Evolutionary conservation across 2,888 invertebrate genomes (phyloP).

Genomic region (Zhuqinia jingwanae): DNA sequence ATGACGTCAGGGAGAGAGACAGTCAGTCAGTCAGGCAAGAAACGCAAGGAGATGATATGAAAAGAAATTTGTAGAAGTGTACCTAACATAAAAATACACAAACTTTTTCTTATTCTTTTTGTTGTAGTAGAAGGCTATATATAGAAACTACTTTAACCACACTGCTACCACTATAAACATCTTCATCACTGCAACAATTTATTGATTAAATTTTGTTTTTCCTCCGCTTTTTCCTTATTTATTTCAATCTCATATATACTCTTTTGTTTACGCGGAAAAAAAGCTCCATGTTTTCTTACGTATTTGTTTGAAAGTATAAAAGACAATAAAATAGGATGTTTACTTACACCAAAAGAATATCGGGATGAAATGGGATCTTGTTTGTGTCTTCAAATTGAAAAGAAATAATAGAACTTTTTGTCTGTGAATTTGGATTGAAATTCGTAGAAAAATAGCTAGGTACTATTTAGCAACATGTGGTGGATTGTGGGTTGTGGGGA

Average conservation of each 20-base stretch:
- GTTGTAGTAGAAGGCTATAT: no score
- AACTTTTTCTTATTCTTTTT: no score
- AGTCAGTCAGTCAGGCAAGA: not conserved
- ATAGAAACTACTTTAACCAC: no score
- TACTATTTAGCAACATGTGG: not conserved
- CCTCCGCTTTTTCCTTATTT: not conserved
- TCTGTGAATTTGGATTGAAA: not conserved
- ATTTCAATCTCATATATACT: no score
- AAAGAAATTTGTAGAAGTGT: no score
- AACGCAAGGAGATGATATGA: not conserved
- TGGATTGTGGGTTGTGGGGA: not conserved
- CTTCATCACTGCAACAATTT: conserved; percentile 7
- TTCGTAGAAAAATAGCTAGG: not conserved
- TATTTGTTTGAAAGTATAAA: no score
- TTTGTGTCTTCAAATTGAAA: not conserved
- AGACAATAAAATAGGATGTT: no score
- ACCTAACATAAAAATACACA: no score
- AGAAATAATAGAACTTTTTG: not conserved
- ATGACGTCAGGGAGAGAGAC: conserved; percentile 14
- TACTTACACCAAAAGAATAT: not conserved
- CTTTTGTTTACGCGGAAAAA: no score
- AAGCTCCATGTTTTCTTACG: no score
- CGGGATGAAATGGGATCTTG: not conserved
- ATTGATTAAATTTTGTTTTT: conserved; percentile 18
- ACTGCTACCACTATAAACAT: not conserved